These are phyloP conservation scores for Cosmia trapezina DNA, from an alignment of 2,888 invertebrate genomes.

Conservation along the genomic window DNA sequence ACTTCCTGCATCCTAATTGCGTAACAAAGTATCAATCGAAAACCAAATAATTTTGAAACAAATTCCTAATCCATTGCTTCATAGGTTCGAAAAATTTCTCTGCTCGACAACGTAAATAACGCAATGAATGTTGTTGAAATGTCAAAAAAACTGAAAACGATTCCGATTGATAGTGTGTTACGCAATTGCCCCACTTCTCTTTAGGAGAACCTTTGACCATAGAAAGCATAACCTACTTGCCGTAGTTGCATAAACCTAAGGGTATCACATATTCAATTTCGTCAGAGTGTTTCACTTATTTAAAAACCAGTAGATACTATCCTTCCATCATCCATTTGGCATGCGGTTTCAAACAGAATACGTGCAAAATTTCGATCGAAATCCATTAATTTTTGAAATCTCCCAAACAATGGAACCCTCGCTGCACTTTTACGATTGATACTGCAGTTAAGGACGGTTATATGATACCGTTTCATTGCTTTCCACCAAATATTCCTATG, in stretches of 20 bases:
- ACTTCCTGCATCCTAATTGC: no score
- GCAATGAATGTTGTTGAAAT: no score
- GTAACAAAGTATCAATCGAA: no score
- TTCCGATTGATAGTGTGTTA: no score
- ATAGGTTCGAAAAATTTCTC: no score
- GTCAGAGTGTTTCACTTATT: not conserved
- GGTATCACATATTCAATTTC: not conserved
- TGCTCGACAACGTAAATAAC: no score
- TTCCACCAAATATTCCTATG: not conserved
- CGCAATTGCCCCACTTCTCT: no score
- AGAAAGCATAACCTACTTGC: not conserved
- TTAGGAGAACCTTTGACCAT: not conserved
- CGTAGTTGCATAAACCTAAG: not conserved
- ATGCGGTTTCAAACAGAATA: constrained; percentile 7
- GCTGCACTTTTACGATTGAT: constrained; percentile 25
- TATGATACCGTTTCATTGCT: constrained; percentile 20
- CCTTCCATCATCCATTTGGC: constrained; percentile 13
- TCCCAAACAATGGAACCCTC: not conserved
- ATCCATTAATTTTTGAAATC: constrained; percentile 33
- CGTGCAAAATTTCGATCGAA: constrained; percentile 6
- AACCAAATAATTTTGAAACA: no score
- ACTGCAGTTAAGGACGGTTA: constrained; percentile 13
- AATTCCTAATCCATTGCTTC: no score
- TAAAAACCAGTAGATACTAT: constrained; percentile 11
- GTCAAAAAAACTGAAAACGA: no score